phyloP scores from a whole-genome alignment of 2,888 invertebrate genomes.

The Thera obeliscata region DNA sequence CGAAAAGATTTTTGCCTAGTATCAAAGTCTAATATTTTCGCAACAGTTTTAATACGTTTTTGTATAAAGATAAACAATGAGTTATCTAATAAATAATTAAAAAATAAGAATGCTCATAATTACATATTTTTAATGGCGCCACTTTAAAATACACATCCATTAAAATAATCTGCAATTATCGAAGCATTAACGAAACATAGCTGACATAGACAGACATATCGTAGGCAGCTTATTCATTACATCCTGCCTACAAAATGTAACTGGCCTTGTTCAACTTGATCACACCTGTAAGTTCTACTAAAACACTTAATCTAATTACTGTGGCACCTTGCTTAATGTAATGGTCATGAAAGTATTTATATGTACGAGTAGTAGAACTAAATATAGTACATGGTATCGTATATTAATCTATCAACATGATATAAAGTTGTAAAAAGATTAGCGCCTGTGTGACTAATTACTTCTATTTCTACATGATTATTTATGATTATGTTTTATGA shows the following conservation, averaged over 20 bases:
- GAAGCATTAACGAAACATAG: constrained; percentile 13
- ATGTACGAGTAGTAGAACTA: background rate
- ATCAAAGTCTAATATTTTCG: no score
- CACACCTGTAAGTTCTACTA: constrained; percentile 39
- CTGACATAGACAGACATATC: constrained; percentile 31
- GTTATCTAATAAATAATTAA: background rate
- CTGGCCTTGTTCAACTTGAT: constrained; percentile 25
- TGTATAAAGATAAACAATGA: no score
- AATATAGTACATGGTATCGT: no score
- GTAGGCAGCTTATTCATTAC: constrained; percentile 15
- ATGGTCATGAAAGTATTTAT: background rate
- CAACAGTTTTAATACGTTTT: no score
- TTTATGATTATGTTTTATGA: no score
- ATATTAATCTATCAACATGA: no score
- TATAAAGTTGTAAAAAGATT: no score
- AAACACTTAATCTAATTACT: constrained; percentile 57
- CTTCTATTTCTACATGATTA: no score
- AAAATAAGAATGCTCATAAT: background rate
- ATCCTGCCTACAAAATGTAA: constrained; percentile 26
- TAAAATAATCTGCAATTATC: constrained; percentile 19
- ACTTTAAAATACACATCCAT: constrained; percentile 8
- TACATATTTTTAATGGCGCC: constrained; percentile 1
- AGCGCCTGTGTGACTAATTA: no score
- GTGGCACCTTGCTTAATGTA: constrained; percentile 45
- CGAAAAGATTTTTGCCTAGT: no score